Conservation (phyloP, 1,140 invertebrate species). For the Zaprionus taronus region DNA sequence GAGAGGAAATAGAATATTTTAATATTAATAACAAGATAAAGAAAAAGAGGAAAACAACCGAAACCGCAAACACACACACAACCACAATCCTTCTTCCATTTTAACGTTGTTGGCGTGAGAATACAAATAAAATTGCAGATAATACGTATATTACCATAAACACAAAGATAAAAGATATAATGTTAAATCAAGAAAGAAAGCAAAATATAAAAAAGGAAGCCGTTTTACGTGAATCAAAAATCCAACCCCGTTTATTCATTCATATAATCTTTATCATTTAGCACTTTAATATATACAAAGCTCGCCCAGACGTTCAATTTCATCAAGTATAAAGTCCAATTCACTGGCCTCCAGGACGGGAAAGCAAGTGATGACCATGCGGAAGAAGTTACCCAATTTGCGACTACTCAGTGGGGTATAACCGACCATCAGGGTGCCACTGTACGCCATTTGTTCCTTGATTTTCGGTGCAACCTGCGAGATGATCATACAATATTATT, state of each 20-base stretch:
- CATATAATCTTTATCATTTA: not conserved
- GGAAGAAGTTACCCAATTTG: slow-evolving; percentile 92
- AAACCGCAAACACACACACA: slow-evolving; percentile 43
- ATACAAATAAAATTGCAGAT: slow-evolving; percentile 70
- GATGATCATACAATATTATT: not conserved
- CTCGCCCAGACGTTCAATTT: slow-evolving; percentile 77
- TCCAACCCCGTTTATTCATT: not conserved
- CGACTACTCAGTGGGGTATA: slow-evolving; percentile 91
- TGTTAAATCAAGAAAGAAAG: slow-evolving; percentile 76
- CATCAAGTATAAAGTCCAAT: slow-evolving; percentile 72
- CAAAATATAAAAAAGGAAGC: slow-evolving; percentile 67
- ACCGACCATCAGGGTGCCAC: slow-evolving; percentile 92
- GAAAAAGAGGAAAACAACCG: slow-evolving; percentile 7
- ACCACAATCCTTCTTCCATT: slow-evolving; percentile 81
- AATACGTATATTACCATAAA: slow-evolving; percentile 47
- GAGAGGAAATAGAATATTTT: slow-evolving; percentile 74
- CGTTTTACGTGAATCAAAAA: slow-evolving; percentile 68
- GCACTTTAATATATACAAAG: slow-evolving; percentile 34
- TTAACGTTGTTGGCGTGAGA: slow-evolving; percentile 75
- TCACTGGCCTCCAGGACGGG: slow-evolving; percentile 85
- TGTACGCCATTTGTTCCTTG: slow-evolving; percentile 91
- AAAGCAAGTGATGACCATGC: slow-evolving; percentile 93
- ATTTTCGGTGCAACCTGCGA: slow-evolving; percentile 92
- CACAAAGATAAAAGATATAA: slow-evolving; percentile 43
- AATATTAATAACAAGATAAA: slow-evolving; percentile 50